Conservation (phyloP, 2,888 invertebrate genomes). For the Nomada lathburiana region DNA sequence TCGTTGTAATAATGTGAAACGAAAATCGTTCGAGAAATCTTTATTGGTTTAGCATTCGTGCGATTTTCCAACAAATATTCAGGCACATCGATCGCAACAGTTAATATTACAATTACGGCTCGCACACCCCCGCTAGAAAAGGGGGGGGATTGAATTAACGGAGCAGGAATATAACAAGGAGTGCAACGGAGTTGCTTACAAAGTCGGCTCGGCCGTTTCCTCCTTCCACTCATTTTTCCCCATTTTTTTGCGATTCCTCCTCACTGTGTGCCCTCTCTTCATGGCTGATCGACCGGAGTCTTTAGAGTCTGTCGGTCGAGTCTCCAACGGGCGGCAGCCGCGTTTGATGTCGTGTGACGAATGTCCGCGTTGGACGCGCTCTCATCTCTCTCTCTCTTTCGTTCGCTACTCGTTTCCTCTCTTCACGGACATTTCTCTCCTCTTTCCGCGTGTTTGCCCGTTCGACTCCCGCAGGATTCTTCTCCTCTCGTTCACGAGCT, state of each 20-base stretch:
- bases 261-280: conserved; percentile 75
- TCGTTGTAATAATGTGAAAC: too few species aligned
- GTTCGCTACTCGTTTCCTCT: conserved; percentile 29
- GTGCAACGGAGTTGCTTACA: conserved; percentile 59
- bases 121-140: conserved; percentile 13
- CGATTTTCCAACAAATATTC: too few species aligned
- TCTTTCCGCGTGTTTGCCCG: conserved; percentile 12
- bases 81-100: too few species aligned
- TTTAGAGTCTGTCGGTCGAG: conserved; percentile 82
- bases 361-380: conserved; percentile 84
- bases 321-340: conserved; percentile 82
- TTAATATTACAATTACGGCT: background rate
- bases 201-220: conserved; percentile 66
- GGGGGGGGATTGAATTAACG: conserved; percentile 30
- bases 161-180: conserved; percentile 30
- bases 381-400: conserved; percentile 70
- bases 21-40: too few species aligned
- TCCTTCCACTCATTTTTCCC: conserved; percentile 70
- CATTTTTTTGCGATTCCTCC: conserved; percentile 73
- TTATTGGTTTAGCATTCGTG: too few species aligned
- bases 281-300: conserved; percentile 83
- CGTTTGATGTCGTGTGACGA: conserved; percentile 84
- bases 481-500: conserved; percentile 3
- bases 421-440: conserved; percentile 41
- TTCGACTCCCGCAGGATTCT: conserved; percentile 28